Evolutionary conservation across 2,888 invertebrate genomes (phyloP).

Genomic region (Ischnus inquisitorius): DNA sequence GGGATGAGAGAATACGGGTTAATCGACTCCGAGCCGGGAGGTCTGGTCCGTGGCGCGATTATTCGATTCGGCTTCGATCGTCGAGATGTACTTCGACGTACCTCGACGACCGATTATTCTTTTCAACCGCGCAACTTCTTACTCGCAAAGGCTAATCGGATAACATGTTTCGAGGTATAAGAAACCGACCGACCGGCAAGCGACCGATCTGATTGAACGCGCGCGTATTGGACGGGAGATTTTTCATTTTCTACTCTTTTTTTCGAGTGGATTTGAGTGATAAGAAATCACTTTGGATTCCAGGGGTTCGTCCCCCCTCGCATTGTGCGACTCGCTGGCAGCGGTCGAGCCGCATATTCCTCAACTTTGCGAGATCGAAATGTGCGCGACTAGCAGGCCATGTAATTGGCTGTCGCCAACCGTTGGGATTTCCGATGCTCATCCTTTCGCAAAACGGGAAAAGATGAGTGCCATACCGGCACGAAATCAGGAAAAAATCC

Average conservation of each 20-base stretch:
- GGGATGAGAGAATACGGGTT: not conserved
- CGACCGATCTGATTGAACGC: not conserved
- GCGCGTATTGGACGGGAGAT: not conserved
- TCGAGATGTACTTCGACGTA: constrained; percentile 46
- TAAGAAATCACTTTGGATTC: constrained; percentile 58
- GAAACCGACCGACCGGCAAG: constrained; percentile 18
- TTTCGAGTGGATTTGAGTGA: constrained; percentile 50
- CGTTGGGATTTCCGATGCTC: constrained; percentile 11
- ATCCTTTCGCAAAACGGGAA: no score
- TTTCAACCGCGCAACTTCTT: constrained; percentile 57
- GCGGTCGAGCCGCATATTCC: constrained; percentile 16
- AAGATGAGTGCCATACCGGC: no score
- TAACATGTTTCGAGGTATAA: constrained; percentile 48
- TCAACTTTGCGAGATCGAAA: constrained; percentile 32
- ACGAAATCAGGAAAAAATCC: no score
- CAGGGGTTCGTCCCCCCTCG: not conserved
- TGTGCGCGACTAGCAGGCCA: constrained; percentile 60
- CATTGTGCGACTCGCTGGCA: not conserved
- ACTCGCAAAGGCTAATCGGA: constrained; percentile 53
- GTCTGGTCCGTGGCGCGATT: not conserved
- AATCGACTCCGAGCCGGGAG: not conserved
- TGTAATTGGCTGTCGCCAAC: constrained; percentile 66
- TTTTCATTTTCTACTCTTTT: not conserved
- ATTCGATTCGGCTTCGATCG: constrained; percentile 15
- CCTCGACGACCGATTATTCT: constrained; percentile 59